Evolutionary conservation across 1,140 invertebrate species (phyloP).

Genomic region (Ips typographus): DNA sequence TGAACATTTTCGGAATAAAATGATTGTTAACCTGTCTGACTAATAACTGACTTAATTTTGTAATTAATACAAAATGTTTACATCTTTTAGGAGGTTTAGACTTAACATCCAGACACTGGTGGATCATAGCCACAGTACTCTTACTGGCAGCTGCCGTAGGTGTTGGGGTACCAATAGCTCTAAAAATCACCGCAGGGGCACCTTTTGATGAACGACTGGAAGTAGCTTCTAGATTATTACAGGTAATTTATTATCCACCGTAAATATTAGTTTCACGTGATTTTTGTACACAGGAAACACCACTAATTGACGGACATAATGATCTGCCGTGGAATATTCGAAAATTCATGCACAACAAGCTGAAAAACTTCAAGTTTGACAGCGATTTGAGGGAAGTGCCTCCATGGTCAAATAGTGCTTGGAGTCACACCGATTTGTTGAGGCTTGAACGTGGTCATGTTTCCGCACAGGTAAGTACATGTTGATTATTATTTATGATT

Average conservation of each 20-base stretch:
- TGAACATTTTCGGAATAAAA: too few species aligned
- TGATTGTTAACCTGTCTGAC: too few species aligned
- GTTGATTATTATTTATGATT: background rate
- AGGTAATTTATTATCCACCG: conserved; percentile 19
- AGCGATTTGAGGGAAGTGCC: conserved; percentile 72
- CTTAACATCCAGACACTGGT: conserved; percentile 61
- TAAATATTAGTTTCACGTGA: conserved; percentile 1
- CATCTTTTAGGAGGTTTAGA: conserved; percentile 53
- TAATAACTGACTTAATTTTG: too few species aligned
- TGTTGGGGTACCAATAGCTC: conserved; percentile 65
- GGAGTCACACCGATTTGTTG: conserved; percentile 83
- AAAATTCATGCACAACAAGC: conserved; percentile 82
- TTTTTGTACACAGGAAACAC: conserved; percentile 58
- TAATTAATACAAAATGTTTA: background rate
- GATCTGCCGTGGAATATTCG: conserved; percentile 89
- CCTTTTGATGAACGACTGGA: conserved; percentile 65
- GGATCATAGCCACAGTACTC: conserved; percentile 65
- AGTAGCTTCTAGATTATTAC: conserved; percentile 56
- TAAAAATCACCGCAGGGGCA: conserved; percentile 64
- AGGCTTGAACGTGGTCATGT: conserved; percentile 76
- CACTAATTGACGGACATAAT: conserved; percentile 80
- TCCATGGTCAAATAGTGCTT: conserved; percentile 74
- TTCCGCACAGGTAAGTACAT: conserved; percentile 74
- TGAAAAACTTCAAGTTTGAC: conserved; percentile 75
- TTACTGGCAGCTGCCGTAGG: conserved; percentile 66